Conservation (phyloP, 1,140 invertebrate species). For the Chironomus tepperi region DNA sequence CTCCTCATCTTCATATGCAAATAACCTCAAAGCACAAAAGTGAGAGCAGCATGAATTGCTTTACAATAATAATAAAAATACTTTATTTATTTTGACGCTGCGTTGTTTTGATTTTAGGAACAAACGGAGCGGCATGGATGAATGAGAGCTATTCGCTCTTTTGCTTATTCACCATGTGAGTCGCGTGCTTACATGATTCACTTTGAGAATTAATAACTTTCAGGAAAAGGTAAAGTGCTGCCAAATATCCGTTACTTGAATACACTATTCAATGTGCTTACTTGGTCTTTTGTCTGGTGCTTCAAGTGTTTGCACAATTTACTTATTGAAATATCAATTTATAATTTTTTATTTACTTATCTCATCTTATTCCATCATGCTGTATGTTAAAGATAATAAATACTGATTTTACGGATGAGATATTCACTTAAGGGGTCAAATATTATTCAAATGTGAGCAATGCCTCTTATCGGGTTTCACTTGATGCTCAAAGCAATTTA, state of each 20-base stretch:
- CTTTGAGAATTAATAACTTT: conserved; percentile 1
- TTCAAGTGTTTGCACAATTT: neutral
- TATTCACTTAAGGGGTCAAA: neutral
- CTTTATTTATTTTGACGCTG: neutral
- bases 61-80: neutral
- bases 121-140: neutral
- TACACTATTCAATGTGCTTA: neutral
- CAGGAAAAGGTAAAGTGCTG: neutral
- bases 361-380: too few relatives aligned
- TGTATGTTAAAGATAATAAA: too few relatives aligned
- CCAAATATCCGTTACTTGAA: conserved; percentile 8
- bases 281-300: neutral
- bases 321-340: neutral
- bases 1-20: too few relatives aligned
- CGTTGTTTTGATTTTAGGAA: neutral
- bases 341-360: too few relatives aligned
- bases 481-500: neutral
- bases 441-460: neutral
- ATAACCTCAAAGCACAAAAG: neutral
- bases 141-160: neutral
- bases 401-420: neutral
- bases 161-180: neutral
- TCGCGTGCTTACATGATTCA: conserved; percentile 3
- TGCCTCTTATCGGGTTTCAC: neutral
- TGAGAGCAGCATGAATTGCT: neutral